phyloP scores from a whole-genome alignment of 2,797 vertebrate species.

The Orestias chungarensis region DNA sequence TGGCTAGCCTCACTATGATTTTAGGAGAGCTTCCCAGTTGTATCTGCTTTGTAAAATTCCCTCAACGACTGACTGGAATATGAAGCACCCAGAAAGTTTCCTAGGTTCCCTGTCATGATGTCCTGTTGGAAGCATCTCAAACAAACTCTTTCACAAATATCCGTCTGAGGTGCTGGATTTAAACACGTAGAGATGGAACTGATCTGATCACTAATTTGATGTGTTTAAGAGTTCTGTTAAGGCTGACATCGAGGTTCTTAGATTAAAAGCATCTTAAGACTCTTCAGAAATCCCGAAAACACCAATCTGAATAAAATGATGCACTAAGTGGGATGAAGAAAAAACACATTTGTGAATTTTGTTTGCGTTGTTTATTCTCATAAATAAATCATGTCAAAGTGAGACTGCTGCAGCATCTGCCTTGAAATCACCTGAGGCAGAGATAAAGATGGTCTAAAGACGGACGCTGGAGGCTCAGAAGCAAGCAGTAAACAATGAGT shows the following conservation, averaged over 20 bases:
- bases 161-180: too few relatives aligned
- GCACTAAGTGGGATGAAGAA: neutral
- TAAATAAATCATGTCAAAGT: slow-evolving; percentile 2
- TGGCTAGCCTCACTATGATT: too few relatives aligned
- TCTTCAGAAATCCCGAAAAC: neutral
- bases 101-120: too few relatives aligned
- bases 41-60: too few relatives aligned
- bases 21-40: too few relatives aligned
- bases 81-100: too few relatives aligned
- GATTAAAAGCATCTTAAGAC: neutral
- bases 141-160: too few relatives aligned
- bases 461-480: slow-evolving; percentile 10
- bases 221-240: neutral
- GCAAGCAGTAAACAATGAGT: slow-evolving; percentile 22
- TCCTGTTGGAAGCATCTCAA: too few relatives aligned
- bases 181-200: too few relatives aligned
- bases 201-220: too few relatives aligned
- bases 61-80: too few relatives aligned
- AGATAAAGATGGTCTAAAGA: slow-evolving; percentile 13
- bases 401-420: neutral
- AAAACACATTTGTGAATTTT: neutral
- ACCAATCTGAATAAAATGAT: neutral
- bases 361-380: neutral
- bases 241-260: neutral
- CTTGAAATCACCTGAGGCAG: neutral